phyloP scores from a whole-genome alignment of 1,140 invertebrate species.

The Luehdorfia chinensis region DNA sequence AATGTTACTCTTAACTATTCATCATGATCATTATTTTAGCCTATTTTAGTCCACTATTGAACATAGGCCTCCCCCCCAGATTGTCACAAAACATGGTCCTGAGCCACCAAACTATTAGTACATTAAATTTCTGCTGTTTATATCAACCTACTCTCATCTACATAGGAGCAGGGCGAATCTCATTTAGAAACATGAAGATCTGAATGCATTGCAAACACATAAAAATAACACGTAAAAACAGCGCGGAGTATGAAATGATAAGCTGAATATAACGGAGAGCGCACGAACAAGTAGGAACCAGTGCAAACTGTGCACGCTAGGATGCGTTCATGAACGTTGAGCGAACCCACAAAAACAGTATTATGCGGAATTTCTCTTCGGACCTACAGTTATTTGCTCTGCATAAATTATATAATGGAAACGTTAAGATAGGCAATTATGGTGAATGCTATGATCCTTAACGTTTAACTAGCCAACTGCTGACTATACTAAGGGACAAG shows the following conservation, averaged over 20 bases:
- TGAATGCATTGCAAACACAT: slow-evolving; percentile 14
- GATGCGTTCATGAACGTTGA: neutral
- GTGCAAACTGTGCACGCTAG: slow-evolving; percentile 1
- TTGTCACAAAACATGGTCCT: too few relatives aligned
- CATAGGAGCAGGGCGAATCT: slow-evolving; percentile 1
- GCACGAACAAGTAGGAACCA: too few relatives aligned
- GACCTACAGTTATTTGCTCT: neutral
- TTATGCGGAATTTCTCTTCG: slow-evolving; percentile 1
- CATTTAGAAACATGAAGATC: slow-evolving; percentile 13
- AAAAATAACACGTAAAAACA: slow-evolving; percentile 10
- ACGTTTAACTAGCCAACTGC: neutral
- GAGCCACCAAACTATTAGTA: too few relatives aligned
- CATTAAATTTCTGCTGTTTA: slow-evolving; percentile 12
- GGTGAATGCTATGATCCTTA: neutral
- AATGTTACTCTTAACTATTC: too few relatives aligned
- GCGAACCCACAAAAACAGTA: slow-evolving; percentile 6
- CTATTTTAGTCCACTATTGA: too few relatives aligned
- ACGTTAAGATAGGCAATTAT: slow-evolving; percentile 3
- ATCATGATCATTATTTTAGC: too few relatives aligned
- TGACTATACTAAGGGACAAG: slow-evolving; percentile 1
- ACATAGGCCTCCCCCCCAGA: too few relatives aligned
- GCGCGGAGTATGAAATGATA: slow-evolving; percentile 7
- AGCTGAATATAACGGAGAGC: slow-evolving; percentile 11
- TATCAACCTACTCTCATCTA: neutral
- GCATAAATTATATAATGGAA: neutral